phyloP scores from a whole-genome alignment of 1,140 invertebrate genomes.

The Neodiprion pinetum region DNA sequence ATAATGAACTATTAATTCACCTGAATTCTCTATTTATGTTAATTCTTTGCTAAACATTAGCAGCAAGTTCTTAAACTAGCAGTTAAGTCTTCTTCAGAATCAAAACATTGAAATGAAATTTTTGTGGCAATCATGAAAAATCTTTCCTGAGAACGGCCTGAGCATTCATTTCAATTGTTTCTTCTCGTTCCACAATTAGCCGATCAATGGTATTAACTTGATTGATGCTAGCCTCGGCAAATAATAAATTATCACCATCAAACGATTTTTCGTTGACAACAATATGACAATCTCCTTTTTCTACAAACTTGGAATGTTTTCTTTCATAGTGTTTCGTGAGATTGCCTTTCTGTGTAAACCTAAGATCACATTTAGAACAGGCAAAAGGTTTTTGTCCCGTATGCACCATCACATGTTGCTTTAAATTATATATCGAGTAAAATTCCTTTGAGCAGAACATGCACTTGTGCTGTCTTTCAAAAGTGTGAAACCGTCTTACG shows the following conservation, averaged over 20 bases:
- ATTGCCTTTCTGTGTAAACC: constrained; percentile 34
- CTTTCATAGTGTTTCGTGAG: constrained; percentile 28
- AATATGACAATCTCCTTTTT: neutral
- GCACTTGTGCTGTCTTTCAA: constrained; percentile 33
- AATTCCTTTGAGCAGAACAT: constrained; percentile 31
- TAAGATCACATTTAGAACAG: constrained; percentile 26
- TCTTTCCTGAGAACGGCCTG: neutral
- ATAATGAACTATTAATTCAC: neutral
- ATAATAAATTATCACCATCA: neutral
- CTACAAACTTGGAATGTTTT: constrained; percentile 24
- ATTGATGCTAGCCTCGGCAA: constrained; percentile 17
- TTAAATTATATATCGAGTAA: constrained; percentile 30
- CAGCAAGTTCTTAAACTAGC: neutral
- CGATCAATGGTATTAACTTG: constrained; percentile 2
- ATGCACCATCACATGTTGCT: constrained; percentile 33
- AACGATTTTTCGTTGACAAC: constrained; percentile 22
- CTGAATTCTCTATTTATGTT: neutral
- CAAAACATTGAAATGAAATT: neutral
- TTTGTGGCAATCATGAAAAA: neutral
- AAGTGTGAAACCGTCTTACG: constrained; percentile 29
- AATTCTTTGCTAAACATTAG: neutral
- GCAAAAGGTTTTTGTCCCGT: constrained; percentile 31
- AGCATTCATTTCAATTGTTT: constrained; percentile 9
- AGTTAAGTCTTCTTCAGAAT: neutral
- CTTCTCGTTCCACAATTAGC: constrained; percentile 20